Base-by-base conservation (phyloP, 2,888 invertebrate genomes). In the Lapara coniferarum region DNA sequence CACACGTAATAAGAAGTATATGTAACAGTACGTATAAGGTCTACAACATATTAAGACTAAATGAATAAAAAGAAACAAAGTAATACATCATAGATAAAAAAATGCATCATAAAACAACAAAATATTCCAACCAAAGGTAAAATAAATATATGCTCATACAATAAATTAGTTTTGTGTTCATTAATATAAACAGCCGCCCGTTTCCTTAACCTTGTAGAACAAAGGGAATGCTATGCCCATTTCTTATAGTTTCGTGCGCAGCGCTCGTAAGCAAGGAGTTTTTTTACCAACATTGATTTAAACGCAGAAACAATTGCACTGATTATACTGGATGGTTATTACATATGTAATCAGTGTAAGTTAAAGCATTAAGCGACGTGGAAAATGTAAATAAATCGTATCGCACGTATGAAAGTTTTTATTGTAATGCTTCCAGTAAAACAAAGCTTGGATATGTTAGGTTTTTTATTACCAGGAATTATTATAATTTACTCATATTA, bases 221-320 rank as follows among this genome's bases (percentile, higher is more conserved):
- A 63, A 63, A 63, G 63, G 19, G 19, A 63, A 63, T 49, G 63
- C 19, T 63, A 63, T 63, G 63, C 46, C 19, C 13, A 19, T 63
- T 46, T 19, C 46, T 63, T 49, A 63, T 63, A 63, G 63, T 49
- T 63, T 63, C 63, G 63, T 63, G 63, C 46, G 46, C 12, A 63
- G 10, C 16, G 49, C 49, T 49, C 63, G 63, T 63, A 63, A 63
- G 19, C 46, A 49, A 7, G 49, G 63, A 13, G 68, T 71, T 72
- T 85, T 84, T 88, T 86, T 87, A 79, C 80, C 77, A 81, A 80
- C 85, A 87, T 87, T 88, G 87, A 88, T 88, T 86, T 84, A 84
- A 83, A 82, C 77, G 77, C 77, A 75, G 74, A 78, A 78, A 82
- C 81, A 81, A 81, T 80, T 81, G 76, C 80, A 83, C 82, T 81